phyloP scores from a whole-genome alignment of 1,140 invertebrate species.

The Ectropis grisescens region DNA sequence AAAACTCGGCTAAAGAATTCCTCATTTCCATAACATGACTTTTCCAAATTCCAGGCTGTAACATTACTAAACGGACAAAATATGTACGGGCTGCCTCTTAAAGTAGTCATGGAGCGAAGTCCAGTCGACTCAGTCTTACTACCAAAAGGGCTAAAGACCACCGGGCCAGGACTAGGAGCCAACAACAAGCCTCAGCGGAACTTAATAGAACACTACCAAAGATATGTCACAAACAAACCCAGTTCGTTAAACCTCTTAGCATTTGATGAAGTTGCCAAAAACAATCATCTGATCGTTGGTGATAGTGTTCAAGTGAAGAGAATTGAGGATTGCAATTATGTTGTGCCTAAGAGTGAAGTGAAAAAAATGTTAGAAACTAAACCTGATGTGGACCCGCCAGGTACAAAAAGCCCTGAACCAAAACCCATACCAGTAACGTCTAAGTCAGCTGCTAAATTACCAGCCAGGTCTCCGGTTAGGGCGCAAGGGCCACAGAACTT shows the following conservation, averaged over 20 bases:
- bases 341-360: background rate
- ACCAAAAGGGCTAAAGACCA: constrained; percentile 31
- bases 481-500: background rate
- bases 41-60: too few species aligned
- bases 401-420: background rate
- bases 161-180: constrained; percentile 34
- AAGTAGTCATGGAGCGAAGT: constrained; percentile 23
- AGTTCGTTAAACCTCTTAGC: constrained; percentile 18
- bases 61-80: constrained; percentile 43
- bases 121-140: constrained; percentile 14
- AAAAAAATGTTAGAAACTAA: background rate
- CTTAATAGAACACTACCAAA: constrained; percentile 34
- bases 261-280: constrained; percentile 10
- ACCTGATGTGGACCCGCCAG: too few species aligned
- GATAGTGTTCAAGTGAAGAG: constrained; percentile 2
- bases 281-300: constrained; percentile 3
- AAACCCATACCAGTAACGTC: background rate
- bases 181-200: constrained; percentile 31
- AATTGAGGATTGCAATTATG: background rate
- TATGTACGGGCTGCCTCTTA: constrained; percentile 28
- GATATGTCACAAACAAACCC: constrained; percentile 22
- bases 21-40: too few species aligned
- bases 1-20: too few species aligned
- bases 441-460: background rate
- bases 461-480: too few species aligned